Evolutionary conservation across 92 coral and sea anemone genomes (phyloP), one percentile per base, ranked within the genome.

Genomic region (Zoanthus gigantus): DNA sequence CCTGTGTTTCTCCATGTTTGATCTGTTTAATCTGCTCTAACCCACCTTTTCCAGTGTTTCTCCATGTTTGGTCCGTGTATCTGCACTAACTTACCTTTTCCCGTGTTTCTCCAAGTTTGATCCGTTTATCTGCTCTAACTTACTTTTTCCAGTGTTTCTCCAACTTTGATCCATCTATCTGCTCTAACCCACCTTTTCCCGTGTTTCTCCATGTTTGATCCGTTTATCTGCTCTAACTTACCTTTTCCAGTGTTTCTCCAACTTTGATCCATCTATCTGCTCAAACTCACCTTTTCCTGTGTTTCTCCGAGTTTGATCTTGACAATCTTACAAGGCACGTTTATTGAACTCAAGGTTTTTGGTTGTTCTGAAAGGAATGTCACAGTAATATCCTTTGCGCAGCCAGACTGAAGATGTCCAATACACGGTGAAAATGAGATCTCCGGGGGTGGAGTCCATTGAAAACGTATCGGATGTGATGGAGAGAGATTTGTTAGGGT

Each of bases 251-350:
- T 1, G 42, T 37, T 37, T 37, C 42, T 37, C 4, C 98, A 15
- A 97, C 89, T 86, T 97, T 97, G 78, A 97, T 97, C 87, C 2
- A 4, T 37, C 4, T 37, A 37, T 37, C 4, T 63, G 18, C 16
- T n/a, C 30, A 0, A 7, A 12, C 88, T 32, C 68, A 94, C 99
- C 98, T 95, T 97, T 52, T 95, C 98, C 80, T 92, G 94, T 15
- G 93, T 89, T 83, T 97, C 98, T 17, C 97, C 98, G 13, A 97
- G 92, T 86, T 97, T 97, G 78, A 97, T 97, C 87, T 95, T 97
- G 52, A 88, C 93, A 18, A 97, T 94, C 83, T 94, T 95, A 71
- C 99, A 97, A 56, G 98, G 96, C 31, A 95, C 79, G 57, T 89
- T 90, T 52, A 79, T 78, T 11, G 89, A 90, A 60, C 90, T 83